Evolutionary conservation across 2,113 vertebrate species (phyloP), one percentile per base, ranked within the genome.

Genomic region (Sebastes fasciatus): DNA sequence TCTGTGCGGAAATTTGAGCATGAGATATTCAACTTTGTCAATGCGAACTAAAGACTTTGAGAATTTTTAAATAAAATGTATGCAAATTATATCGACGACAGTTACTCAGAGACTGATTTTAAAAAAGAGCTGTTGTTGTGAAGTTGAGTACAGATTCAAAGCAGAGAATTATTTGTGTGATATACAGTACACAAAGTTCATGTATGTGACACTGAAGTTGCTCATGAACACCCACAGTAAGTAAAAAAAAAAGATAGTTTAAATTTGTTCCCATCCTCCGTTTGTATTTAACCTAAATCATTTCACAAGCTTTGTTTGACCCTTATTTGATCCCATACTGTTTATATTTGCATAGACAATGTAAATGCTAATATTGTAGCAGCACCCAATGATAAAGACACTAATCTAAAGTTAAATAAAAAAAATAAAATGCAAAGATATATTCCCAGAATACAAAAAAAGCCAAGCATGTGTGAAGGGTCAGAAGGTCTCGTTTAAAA

Each of bases 401-500:
- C 5, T 17, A 17, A 75, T 5, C 14, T 26, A 21, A n/a, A 66
- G 63, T 60, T 17, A 4, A 67, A 48, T 45, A 1, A 16, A 4
- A 23, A 65, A 55, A 23, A 11, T n/a, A 16, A 62, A 65, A n/a
- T 54, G 19, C 9, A 34, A 64, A 77, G 1, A 54, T 71, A 16
- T 52, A 75, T 79, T 87, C 77, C 69, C 58, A 65, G n/a, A 54
- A 49, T 55, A 76, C 19, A 73, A 79, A 61, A 79, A 61, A 69
- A 84, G 1, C 48, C 57, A 68, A 69, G 67, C 74, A 83, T 77
- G 54, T 68, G 55, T 66, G 74, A 82, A 68, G 51, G 69, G 60
- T 88, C 74, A 83, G 23, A 43, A 46, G 67, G 85, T 86, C 77
- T 57, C 46, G 68, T 83, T 75, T 63, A 46, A 83, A 84, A 72